Conservation (phyloP, 2,888 invertebrate genomes). For the Nymphalis polychloros region DNA sequence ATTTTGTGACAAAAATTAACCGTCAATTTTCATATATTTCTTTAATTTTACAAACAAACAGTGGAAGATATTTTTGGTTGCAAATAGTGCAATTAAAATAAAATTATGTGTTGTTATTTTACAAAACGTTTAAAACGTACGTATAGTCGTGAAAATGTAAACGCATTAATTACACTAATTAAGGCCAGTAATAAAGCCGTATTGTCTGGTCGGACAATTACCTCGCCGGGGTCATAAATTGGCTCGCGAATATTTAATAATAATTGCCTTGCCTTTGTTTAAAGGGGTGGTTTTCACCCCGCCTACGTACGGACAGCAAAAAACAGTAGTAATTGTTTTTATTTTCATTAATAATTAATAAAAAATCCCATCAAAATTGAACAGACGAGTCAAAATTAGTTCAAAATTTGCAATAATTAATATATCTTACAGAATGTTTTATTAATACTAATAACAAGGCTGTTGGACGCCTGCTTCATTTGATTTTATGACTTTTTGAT, state of each 20-base stretch:
- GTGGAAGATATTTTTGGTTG: neutral
- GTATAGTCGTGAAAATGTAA: conserved; percentile 40
- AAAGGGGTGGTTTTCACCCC: conserved; percentile 54
- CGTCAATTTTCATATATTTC: neutral
- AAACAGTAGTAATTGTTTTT: too few species aligned
- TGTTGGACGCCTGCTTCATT: too few species aligned
- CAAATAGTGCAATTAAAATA: conserved; percentile 35
- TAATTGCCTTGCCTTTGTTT: conserved; percentile 79
- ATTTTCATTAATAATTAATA: too few species aligned
- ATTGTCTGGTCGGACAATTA: conserved; percentile 62
- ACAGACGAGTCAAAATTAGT: too few species aligned
- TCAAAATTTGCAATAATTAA: too few species aligned
- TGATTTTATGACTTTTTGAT: too few species aligned
- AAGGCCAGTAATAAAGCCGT: conserved; percentile 51
- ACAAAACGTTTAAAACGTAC: conserved; percentile 31
- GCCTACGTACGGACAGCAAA: conserved; percentile 49
- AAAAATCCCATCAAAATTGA: too few species aligned
- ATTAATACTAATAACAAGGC: too few species aligned
- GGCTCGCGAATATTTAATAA: conserved; percentile 62
- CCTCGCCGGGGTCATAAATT: conserved; percentile 53
- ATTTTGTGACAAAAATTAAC: neutral
- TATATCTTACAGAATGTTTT: too few species aligned
- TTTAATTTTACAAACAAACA: too few species aligned
- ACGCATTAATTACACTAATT: conserved; percentile 55
- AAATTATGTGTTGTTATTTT: conserved; percentile 9